phyloP scores from a whole-genome alignment of 2,888 invertebrate genomes.

The Creontiades dilutus region DNA sequence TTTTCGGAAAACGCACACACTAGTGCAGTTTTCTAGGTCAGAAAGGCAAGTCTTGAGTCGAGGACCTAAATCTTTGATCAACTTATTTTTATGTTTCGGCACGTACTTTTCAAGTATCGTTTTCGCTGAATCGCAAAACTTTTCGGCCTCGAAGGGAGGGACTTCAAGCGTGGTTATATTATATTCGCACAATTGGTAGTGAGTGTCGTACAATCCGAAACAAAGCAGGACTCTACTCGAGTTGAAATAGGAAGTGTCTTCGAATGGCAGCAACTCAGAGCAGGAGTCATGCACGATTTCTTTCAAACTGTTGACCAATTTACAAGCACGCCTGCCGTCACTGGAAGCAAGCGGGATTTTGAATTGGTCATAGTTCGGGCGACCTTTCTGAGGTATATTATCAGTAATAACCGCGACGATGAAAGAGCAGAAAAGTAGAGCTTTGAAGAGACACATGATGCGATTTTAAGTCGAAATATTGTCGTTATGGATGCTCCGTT shows the following conservation, averaged over 20 bases:
- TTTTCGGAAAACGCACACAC: not conserved
- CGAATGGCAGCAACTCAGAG: not conserved
- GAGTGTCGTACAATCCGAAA: constrained; percentile 66
- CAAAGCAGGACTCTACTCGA: constrained; percentile 3
- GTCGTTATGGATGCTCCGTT: not conserved
- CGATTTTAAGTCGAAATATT: not conserved
- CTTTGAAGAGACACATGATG: not conserved
- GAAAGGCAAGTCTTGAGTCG: not conserved
- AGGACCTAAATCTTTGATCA: not conserved
- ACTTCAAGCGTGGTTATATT: not conserved
- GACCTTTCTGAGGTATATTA: not conserved
- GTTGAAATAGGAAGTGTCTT: not conserved
- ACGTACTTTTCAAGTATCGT: not conserved
- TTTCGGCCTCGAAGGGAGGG: not conserved
- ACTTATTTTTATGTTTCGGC: not conserved
- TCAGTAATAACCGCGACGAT: not conserved
- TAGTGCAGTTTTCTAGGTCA: not conserved
- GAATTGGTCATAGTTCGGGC: not conserved
- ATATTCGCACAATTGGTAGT: constrained; percentile 44
- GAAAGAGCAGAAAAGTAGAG: not conserved
- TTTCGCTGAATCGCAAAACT: not conserved
- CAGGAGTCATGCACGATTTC: not conserved
- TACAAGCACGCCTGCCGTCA: not conserved
- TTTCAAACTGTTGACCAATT: not conserved
- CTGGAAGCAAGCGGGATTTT: not conserved